Conservation (phyloP, 2,113 vertebrate genomes). For the Speoplatyrhinus poulsoni region DNA sequence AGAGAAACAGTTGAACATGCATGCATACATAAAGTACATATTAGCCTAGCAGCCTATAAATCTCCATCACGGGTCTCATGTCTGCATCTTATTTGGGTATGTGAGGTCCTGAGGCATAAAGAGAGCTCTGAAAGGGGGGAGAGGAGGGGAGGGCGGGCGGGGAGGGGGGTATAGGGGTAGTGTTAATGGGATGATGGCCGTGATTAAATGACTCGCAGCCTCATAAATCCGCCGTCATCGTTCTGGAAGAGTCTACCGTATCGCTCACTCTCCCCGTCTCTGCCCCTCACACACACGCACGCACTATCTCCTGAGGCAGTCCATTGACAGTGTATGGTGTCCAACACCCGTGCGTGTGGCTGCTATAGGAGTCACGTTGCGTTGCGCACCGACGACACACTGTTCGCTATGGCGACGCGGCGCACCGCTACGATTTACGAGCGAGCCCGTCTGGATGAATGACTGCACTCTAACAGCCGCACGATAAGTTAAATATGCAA, state of each 20-base stretch:
- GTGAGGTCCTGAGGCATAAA: constrained; percentile 20
- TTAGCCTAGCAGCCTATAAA: constrained; percentile 14
- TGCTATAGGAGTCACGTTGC: background rate
- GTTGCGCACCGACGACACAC: background rate
- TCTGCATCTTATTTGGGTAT: constrained; percentile 19
- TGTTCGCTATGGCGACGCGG: background rate
- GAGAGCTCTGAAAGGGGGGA: constrained; percentile 18
- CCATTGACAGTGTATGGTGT: background rate
- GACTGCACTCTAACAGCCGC: too few species aligned
- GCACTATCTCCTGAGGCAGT: background rate
- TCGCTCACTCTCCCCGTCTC: constrained; percentile 8
- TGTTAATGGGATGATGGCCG: constrained; percentile 19
- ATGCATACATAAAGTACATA: background rate
- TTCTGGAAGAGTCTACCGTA: constrained; percentile 24
- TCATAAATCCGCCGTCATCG: constrained; percentile 29
- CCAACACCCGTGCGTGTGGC: constrained; percentile 2
- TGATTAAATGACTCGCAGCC: constrained; percentile 38
- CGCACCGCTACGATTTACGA: background rate
- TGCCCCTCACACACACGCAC: background rate
- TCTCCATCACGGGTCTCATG: constrained; percentile 15
- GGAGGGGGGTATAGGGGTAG: background rate
- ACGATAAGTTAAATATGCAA: too few species aligned
- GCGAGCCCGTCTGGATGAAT: too few species aligned
- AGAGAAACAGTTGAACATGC: background rate
- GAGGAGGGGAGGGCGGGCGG: background rate